Percentiles rank a stretch among this genome's conserved stretches.
These are phyloP conservation scores for Notolabrus celidotus DNA, from an alignment of 2,797 vertebrate species.

Conservation along the genomic window DNA sequence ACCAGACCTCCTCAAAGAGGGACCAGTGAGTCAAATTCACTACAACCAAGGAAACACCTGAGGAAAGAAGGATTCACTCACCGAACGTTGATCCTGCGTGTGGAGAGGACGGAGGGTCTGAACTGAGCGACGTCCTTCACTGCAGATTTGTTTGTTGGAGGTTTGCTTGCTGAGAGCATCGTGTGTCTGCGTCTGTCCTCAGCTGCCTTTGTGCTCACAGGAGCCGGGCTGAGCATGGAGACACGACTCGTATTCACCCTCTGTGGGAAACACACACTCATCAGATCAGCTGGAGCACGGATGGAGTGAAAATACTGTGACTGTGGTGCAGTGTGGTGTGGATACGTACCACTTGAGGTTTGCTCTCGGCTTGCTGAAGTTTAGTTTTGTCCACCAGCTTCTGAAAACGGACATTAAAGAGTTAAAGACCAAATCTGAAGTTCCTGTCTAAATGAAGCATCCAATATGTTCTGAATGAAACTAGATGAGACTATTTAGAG, in stretches of 20 bases:
- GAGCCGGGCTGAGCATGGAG: conserved; percentile 85
- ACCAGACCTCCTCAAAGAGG: too few relatives aligned
- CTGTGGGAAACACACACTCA: conserved; percentile 63
- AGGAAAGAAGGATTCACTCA: conserved; percentile 67
- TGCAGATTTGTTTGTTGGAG: conserved; percentile 57
- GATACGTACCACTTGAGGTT: conserved; percentile 62
- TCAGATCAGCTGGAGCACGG: background rate
- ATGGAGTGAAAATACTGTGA: rapidly evolving
- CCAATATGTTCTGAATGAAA: background rate
- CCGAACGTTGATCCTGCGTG: conserved; percentile 93
- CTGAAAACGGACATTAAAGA: conserved; percentile 49
- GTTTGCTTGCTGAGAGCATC: conserved; percentile 60
- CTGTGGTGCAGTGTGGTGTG: background rate
- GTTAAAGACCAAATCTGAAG: background rate
- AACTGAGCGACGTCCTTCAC: conserved; percentile 75
- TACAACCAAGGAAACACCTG: too few relatives aligned
- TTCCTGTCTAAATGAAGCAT: background rate
- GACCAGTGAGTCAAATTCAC: too few relatives aligned
- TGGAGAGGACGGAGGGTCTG: conserved; percentile 84
- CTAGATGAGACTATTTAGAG: background rate
- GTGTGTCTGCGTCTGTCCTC: conserved; percentile 65
- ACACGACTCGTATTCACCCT: conserved; percentile 50
- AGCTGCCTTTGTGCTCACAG: conserved; percentile 54
- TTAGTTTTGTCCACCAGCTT: conserved; percentile 71
- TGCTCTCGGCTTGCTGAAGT: conserved; percentile 59